A percentile compares a stretch with the other conserved stretches of the same genome.
phyloP scores from a whole-genome alignment of 2,797 vertebrate genomes.

The Scarus forsteni region DNA sequence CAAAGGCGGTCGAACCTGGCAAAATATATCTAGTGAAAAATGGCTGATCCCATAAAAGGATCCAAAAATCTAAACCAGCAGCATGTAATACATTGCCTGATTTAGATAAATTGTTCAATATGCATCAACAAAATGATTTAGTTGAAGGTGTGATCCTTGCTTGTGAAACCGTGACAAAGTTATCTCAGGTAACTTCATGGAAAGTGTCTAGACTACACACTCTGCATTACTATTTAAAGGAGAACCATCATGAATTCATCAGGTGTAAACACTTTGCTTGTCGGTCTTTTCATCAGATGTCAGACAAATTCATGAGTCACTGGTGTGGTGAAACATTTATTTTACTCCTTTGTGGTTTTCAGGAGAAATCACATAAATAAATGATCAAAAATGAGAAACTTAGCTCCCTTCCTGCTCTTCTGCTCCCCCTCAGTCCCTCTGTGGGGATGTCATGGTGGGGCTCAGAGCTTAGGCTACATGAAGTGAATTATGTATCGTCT shows the following conservation, averaged over 20 bases:
- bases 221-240: not conserved
- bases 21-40: too few species aligned
- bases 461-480: conserved; percentile 28
- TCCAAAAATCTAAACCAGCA: too few species aligned
- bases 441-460: conserved; percentile 12
- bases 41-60: too few species aligned
- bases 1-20: too few species aligned
- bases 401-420: not conserved
- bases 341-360: conserved; percentile 19
- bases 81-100: too few species aligned
- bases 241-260: not conserved
- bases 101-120: too few species aligned
- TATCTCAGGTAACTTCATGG: not conserved
- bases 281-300: not conserved
- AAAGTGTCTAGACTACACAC: not conserved
- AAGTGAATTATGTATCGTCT: conserved; percentile 56
- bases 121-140: too few species aligned
- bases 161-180: not conserved
- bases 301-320: not conserved
- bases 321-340: conserved; percentile 23
- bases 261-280: not conserved
- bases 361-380: conserved; percentile 47
- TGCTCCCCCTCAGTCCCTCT: not conserved
- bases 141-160: too few species aligned
- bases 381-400: conserved; percentile 37